Base-by-base conservation (phyloP, 2,888 invertebrate genomes). In the Temnothorax rugatulus region DNA sequence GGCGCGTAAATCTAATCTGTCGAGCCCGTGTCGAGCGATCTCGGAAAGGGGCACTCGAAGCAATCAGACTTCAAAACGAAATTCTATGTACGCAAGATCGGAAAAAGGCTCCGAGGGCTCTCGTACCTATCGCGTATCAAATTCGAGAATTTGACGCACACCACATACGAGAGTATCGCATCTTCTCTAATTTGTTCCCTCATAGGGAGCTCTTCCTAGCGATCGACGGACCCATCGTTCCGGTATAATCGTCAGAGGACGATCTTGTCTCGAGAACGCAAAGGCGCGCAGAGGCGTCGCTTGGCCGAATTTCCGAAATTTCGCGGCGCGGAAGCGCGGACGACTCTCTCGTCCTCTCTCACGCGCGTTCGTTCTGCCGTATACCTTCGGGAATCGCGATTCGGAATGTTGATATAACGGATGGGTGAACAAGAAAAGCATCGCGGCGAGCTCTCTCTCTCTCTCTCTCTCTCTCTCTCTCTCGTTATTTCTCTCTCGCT, bases 401-500 rank as follows among this genome's bases (percentile, higher is more conserved):
- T 84, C 74, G 85, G 83, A 86, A 84, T 88, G 84, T 89, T 86
- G 88, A 87, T 88, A 83, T 69, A 89, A 89, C 87, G 88, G 87
- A 84, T 87, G 85, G 84, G 82, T 86, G 87, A 85, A 85, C 89
- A 87, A 88, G 89, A 86, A 89, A 89, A 89, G 82, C 89, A 83
- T 84, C 89, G 82, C 79, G 75, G 76, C 68, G 57, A 15, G 59
- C 38, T 68, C 69, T 52, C 64, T 9, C 50, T 9, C n/a, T 1
- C 7, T 57, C 47, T 25, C 52, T 66, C 41, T 34, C 59, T 25
- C 38, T 34, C 59, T 25, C 29, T 34, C 34, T 34, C 29, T 34
- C 29, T 34, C 34, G 4, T 7, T 34, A 4, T 34, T 34, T 34
- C 34, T 34, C 68, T 52, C 38, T 73, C 25, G 47, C 44, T 81